Evolutionary conservation across 2,888 invertebrate species (phyloP), one percentile per base, ranked within the genome.

Genomic region (Drosophila crucigera): DNA sequence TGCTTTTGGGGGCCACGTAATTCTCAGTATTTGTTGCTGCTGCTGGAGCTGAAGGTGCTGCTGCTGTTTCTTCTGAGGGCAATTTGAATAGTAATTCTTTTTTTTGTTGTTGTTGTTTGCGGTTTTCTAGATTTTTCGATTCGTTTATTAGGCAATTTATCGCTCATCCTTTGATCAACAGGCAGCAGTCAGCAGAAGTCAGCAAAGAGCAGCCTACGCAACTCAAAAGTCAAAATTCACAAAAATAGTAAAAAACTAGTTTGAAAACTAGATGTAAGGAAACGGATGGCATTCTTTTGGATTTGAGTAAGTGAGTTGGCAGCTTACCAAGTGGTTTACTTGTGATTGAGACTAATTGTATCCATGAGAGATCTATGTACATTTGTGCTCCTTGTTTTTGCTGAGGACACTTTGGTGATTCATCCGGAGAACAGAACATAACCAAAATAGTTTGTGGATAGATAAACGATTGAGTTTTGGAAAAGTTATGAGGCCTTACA

Each of bases 1-100:
- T 54, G 67, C 61, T 79, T 78, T 74, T 69, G 76, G 80, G 76
- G 70, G 80, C 76, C 69, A 69, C 80, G 81, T 74, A 81, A 76
- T 83, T 83, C 83, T 76, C 77, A 75, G 81, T 81, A 83, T 83
- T 83, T 80, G 77, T 67, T 72, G 41, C 52, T 56, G 37, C 37
- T 61, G 52, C 76, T 66, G 49, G 31, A 65, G 68, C 52, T 68
- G 35, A 14, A 14, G 47, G 7, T 47, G 47, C 7, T 65, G 33
- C 35, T 52, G 35, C 35, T 52, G 39, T 30, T 68, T 41, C 65
- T 68, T 68, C 68, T 77, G 78, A 58, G 31, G 73, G 65, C 73
- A 55, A 73, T 73, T 73, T 65, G 28, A 76, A 61, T 63, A 55
- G 39, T 35, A 35, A 68, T 62, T 49, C 14, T 37, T 49, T 4